These are phyloP conservation scores for Drosophila azteca DNA, from an alignment of 1,140 invertebrate genomes.

Conservation along the genomic window DNA sequence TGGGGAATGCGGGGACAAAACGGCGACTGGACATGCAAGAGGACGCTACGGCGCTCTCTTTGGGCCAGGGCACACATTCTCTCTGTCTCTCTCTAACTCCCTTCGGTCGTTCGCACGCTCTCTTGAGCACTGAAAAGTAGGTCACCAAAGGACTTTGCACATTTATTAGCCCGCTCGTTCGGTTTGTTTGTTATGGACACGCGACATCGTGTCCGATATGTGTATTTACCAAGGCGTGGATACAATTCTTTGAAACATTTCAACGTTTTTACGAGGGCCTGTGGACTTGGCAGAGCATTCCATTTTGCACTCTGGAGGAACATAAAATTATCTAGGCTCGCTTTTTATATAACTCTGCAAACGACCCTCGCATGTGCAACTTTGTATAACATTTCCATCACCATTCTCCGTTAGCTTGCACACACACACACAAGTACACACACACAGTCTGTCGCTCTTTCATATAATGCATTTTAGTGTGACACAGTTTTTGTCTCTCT, in stretches of 20 bases:
- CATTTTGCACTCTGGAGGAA: background rate
- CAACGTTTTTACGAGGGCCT: slow-evolving; percentile 20
- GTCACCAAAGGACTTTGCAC: slow-evolving; percentile 69
- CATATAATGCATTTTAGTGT: slow-evolving; percentile 32
- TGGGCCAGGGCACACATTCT: slow-evolving; percentile 19
- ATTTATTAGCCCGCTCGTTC: slow-evolving; percentile 62
- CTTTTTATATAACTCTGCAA: slow-evolving; percentile 15
- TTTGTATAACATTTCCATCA: slow-evolving; percentile 45
- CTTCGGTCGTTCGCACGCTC: slow-evolving; percentile 12
- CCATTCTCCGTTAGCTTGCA: slow-evolving; percentile 23
- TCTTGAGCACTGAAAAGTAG: slow-evolving; percentile 50
- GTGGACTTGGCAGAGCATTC: too few species aligned
- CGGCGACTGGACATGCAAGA: slow-evolving; percentile 38
- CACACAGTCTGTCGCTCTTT: background rate
- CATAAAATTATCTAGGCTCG: background rate
- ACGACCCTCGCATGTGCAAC: slow-evolving; percentile 38
- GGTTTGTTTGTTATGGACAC: slow-evolving; percentile 53
- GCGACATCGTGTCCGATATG: slow-evolving; percentile 47
- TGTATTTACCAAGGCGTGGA: slow-evolving; percentile 36
- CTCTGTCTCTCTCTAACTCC: slow-evolving; percentile 17
- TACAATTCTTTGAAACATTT: slow-evolving; percentile 30
- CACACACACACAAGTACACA: slow-evolving; percentile 23
- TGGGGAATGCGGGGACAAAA: slow-evolving; percentile 48
- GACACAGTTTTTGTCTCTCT: slow-evolving; percentile 39
- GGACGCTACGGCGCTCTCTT: slow-evolving; percentile 12